phyloP scores from a whole-genome alignment of 2,113 vertebrate genomes.

The Oryzias celebensis region DNA sequence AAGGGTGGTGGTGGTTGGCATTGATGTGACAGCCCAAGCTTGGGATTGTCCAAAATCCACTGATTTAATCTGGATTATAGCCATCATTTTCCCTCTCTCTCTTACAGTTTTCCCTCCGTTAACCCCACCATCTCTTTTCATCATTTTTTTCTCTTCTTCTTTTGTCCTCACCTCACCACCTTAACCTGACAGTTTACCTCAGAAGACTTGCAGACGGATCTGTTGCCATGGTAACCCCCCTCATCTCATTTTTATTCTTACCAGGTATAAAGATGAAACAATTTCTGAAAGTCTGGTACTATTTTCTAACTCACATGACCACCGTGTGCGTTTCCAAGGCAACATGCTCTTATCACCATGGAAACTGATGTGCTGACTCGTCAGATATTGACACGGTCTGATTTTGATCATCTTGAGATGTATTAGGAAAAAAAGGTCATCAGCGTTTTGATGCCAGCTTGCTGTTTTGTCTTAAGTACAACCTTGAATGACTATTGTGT shows the following conservation, averaged over 20 bases:
- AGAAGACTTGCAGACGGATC: conserved; percentile 16
- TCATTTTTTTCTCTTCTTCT: conserved; percentile 36
- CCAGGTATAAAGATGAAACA: not conserved
- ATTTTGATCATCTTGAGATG: too few relatives aligned
- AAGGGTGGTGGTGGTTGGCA: conserved; percentile 52
- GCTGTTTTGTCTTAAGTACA: too few relatives aligned
- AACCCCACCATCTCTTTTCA: conserved; percentile 9
- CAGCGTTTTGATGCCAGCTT: too few relatives aligned
- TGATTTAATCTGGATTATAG: conserved; percentile 74
- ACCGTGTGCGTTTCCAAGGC: conserved; percentile 54
- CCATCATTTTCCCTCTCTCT: conserved; percentile 44
- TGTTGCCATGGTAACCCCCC: conserved; percentile 46
- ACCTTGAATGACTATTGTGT: too few relatives aligned
- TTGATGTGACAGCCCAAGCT: conserved; percentile 30
- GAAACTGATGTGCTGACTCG: conserved; percentile 4
- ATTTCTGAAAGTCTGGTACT: conserved; percentile 57
- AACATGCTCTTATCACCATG: conserved; percentile 36
- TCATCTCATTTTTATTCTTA: not conserved
- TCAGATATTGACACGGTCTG: too few relatives aligned
- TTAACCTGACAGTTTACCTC: conserved; percentile 9
- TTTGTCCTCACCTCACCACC: conserved; percentile 27
- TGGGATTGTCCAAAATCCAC: conserved; percentile 71
- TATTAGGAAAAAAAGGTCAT: too few relatives aligned
- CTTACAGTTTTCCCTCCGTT: conserved; percentile 33
- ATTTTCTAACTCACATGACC: conserved; percentile 4